phyloP scores from a whole-genome alignment of 37 sponge, comb jelly and placozoan genomes.

The Cladorhizidae sp. region DNA sequence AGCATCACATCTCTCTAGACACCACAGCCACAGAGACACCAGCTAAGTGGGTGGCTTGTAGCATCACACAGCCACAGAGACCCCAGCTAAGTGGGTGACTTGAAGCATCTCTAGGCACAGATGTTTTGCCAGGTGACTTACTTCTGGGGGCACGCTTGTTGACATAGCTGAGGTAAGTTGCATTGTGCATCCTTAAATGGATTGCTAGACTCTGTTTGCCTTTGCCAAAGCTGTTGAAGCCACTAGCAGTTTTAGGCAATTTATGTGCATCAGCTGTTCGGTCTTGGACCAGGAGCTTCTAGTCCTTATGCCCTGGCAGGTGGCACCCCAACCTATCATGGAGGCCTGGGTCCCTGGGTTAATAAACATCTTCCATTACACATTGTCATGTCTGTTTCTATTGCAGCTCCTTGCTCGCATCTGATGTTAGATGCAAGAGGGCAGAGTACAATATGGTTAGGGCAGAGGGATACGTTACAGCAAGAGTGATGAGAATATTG shows the following conservation, averaged over 20 bases:
- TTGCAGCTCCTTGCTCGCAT: conserved; percentile 21
- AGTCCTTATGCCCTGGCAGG: conserved; percentile 31
- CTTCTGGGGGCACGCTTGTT: conserved; percentile 32
- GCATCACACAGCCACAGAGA: too few relatives aligned
- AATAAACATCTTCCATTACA: too few relatives aligned
- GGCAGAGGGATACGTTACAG: too few relatives aligned
- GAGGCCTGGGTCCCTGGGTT: conserved; percentile 49
- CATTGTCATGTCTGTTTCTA: conserved; percentile 38
- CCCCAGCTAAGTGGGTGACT: too few relatives aligned
- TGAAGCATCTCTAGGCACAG: too few relatives aligned
- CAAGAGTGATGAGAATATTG: too few relatives aligned
- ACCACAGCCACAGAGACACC: too few relatives aligned
- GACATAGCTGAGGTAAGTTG: conserved; percentile 40
- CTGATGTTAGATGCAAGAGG: neutral
- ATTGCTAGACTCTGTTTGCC: too few relatives aligned
- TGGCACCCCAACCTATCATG: conserved; percentile 43
- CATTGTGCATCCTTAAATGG: conserved; percentile 48
- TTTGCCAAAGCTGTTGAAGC: too few relatives aligned
- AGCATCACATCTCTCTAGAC: too few relatives aligned
- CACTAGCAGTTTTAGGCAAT: conserved; percentile 63
- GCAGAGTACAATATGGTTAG: too few relatives aligned
- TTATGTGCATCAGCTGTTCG: conserved; percentile 56
- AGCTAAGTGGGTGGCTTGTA: too few relatives aligned
- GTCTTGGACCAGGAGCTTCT: conserved; percentile 54
- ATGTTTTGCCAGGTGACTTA: conserved; percentile 17